Evolutionary conservation across 2,113 vertebrate species (phyloP).

Genomic region (Leptobrachium leishanense): DNA sequence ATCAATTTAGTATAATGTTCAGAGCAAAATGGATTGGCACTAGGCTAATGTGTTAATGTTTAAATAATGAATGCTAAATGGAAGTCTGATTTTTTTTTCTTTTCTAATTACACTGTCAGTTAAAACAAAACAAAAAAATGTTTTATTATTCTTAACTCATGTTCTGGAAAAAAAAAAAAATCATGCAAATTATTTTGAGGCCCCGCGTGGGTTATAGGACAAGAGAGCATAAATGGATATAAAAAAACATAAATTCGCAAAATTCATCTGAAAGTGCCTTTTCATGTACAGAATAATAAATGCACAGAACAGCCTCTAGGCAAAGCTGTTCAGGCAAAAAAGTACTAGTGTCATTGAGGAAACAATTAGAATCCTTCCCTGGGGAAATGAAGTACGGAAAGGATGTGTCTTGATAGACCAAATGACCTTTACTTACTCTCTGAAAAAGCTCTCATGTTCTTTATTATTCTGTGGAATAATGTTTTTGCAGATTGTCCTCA

Average conservation of each 20-base stretch:
- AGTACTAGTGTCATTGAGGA: conserved; percentile 48
- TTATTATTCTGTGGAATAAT: conserved; percentile 50
- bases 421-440: conserved; percentile 50
- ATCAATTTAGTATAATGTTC: too few species aligned
- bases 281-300: conserved; percentile 49
- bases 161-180: not conserved
- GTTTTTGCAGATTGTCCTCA: conserved; percentile 49
- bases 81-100: not conserved
- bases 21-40: too few species aligned
- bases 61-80: too few species aligned
- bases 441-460: conserved; percentile 45
- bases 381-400: conserved; percentile 44
- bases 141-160: conserved; percentile 30
- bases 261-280: conserved; percentile 47
- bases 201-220: conserved; percentile 35
- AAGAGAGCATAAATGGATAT: conserved; percentile 21
- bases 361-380: conserved; percentile 49
- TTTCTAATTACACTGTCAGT: conserved; percentile 31
- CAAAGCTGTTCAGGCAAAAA: conserved; percentile 49
- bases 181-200: conserved; percentile 39
- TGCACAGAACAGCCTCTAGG: conserved; percentile 44
- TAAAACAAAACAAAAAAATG: conserved; percentile 8
- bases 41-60: too few species aligned
- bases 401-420: conserved; percentile 50
- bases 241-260: conserved; percentile 47